Base-by-base conservation (phyloP, 2,113 vertebrate species). In the Lepisosteus osseus region DNA sequence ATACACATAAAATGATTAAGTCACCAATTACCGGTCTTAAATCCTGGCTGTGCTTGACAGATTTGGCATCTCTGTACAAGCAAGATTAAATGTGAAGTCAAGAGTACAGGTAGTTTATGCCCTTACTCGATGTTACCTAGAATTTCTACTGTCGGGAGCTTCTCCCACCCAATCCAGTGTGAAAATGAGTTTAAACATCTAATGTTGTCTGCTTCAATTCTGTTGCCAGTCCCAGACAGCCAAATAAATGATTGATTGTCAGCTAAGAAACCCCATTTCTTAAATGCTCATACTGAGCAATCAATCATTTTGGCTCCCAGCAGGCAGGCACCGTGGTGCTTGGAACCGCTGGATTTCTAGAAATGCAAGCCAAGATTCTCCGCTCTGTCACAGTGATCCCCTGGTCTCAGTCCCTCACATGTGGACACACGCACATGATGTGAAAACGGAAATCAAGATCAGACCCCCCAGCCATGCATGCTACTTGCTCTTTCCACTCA, bases 231-330 rank as follows among this genome's bases (percentile, higher is more conserved):
- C n/a, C 61, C 55, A 54, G 61, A 68, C 61, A 69, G 73, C 70
- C 51, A 79, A 68, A 71, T 54, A 69, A 69, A 72, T 81, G 79
- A 82, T 83, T 83, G 84, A 83, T 80, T 82, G 83, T 85, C 78
- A 83, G 79, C 67, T 74, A 72, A 74, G 79, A 78, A 80, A 68
- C 78, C 44, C 70, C 67, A 75, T 74, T 80, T 77, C 78, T 86
- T 73, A 80, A 77, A 76, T 74, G 78, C 73, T 69, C 75, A 72
- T 69, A 77, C 72, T 15, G 62, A 44, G 70, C 76, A 68, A 83
- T 86, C 82, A 80, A 75, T 89, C 85, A 84, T 56, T 70, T 63
- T 44, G 65, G 69, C 67, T 68, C 74, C 74, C 75, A 61, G 73
- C 64, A 61, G 72, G 64, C 7, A 3, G 66, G 69, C 71, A 2